Evolutionary conservation across 2,113 vertebrate species (phyloP).

Genomic region (Coptodon bakossiorum): DNA sequence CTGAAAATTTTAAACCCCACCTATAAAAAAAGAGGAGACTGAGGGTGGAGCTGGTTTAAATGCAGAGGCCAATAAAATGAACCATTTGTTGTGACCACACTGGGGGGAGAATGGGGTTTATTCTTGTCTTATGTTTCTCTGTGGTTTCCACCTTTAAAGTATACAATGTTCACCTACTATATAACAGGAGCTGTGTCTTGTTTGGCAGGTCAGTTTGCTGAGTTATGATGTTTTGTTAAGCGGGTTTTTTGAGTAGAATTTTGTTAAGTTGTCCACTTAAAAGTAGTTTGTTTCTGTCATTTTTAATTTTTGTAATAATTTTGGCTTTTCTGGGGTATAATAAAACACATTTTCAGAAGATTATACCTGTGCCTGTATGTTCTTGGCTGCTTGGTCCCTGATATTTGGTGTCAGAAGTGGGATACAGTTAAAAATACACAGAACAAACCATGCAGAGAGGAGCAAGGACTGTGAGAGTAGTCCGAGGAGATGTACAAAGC

Average conservation of each 20-base stretch:
- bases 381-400: not conserved
- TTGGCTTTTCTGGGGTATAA: not conserved
- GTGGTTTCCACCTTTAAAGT: not conserved
- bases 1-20: not conserved
- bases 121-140: not conserved
- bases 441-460: not conserved
- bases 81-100: not conserved
- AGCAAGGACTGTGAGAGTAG: not conserved
- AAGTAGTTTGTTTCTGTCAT: not conserved
- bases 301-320: not conserved
- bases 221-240: not conserved
- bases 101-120: not conserved
- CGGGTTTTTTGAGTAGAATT: not conserved
- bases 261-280: not conserved
- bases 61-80: not conserved
- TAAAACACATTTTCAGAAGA: not conserved
- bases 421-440: not conserved
- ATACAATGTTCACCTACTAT: not conserved
- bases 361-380: not conserved
- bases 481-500: not conserved
- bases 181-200: not conserved
- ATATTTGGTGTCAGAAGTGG: not conserved
- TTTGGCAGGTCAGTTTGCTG: not conserved
- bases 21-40: not conserved
- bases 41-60: not conserved